Conservation (phyloP, 2,113 vertebrate genomes). For the Embiotoca jacksoni region DNA sequence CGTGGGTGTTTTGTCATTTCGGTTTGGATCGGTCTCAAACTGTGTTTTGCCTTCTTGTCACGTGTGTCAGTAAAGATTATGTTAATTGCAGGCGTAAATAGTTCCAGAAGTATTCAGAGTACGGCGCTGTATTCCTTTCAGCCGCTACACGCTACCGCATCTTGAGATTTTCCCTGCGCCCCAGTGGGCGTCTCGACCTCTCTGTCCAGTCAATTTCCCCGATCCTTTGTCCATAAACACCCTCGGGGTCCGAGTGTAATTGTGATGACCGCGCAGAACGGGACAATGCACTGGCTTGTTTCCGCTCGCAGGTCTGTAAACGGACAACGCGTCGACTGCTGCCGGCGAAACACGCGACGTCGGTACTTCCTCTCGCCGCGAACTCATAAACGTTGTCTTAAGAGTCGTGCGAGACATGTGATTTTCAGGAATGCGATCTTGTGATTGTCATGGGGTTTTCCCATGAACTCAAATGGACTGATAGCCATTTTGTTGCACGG, state of each 20-base stretch:
- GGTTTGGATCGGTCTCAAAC: too few species aligned
- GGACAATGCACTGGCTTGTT: conserved; percentile 57
- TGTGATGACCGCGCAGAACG: conserved; percentile 40
- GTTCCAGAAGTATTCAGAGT: too few species aligned
- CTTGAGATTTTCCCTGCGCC: conserved; percentile 1
- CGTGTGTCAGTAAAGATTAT: too few species aligned
- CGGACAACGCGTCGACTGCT: conserved; percentile 27
- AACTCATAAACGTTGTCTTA: conserved; percentile 29
- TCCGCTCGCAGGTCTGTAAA: conserved; percentile 33
- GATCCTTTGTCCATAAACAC: conserved; percentile 5
- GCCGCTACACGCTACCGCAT: not conserved
- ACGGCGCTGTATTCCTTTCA: not conserved
- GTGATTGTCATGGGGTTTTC: conserved; percentile 48
- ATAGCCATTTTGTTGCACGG: not conserved
- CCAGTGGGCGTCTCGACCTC: conserved; percentile 33
- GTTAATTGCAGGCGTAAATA: too few species aligned
- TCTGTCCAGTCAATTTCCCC: conserved; percentile 23
- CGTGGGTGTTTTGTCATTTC: too few species aligned
- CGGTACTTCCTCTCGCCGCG: not conserved
- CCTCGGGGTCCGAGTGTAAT: conserved; percentile 27
- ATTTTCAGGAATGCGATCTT: conserved; percentile 57
- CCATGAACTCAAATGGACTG: not conserved
- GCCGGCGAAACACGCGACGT: conserved; percentile 32
- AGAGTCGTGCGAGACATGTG: conserved; percentile 34
- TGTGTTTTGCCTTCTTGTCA: too few species aligned